Conservation (phyloP, 2,113 vertebrate species). For the Dicentrarchus labrax region DNA sequence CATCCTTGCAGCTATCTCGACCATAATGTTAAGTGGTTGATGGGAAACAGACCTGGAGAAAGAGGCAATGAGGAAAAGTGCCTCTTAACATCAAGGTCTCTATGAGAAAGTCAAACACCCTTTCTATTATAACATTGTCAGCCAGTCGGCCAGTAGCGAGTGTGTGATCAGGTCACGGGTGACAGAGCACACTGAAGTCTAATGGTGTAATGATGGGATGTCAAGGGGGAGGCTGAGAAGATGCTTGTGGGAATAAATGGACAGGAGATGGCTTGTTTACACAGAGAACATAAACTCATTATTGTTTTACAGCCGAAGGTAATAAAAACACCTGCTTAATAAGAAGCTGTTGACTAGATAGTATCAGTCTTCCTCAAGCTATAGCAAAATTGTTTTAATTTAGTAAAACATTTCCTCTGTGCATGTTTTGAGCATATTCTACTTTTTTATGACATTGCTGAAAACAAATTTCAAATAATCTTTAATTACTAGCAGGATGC, state of each 20-base stretch:
- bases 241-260: constrained; percentile 50
- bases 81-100: constrained; percentile 17
- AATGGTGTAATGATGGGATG: constrained; percentile 66
- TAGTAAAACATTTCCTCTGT: not conserved
- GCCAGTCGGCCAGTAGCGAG: constrained; percentile 16
- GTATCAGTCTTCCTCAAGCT: not conserved
- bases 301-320: constrained; percentile 65
- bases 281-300: constrained; percentile 68
- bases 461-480: not conserved
- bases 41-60: constrained; percentile 18
- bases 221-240: constrained; percentile 42
- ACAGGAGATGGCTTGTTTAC: constrained; percentile 63
- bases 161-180: constrained; percentile 78
- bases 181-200: constrained; percentile 64
- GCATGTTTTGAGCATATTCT: not conserved
- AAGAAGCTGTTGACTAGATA: not conserved
- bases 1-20: not conserved
- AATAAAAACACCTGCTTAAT: constrained; percentile 30
- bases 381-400: not conserved
- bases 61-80: constrained; percentile 2
- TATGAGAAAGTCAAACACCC: constrained; percentile 70
- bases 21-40: not conserved
- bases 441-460: not conserved
- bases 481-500: not conserved
- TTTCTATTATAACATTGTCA: constrained; percentile 4